Evolutionary conservation across 1,140 invertebrate species (phyloP).

Genomic region (Conopomorpha cramerella): DNA sequence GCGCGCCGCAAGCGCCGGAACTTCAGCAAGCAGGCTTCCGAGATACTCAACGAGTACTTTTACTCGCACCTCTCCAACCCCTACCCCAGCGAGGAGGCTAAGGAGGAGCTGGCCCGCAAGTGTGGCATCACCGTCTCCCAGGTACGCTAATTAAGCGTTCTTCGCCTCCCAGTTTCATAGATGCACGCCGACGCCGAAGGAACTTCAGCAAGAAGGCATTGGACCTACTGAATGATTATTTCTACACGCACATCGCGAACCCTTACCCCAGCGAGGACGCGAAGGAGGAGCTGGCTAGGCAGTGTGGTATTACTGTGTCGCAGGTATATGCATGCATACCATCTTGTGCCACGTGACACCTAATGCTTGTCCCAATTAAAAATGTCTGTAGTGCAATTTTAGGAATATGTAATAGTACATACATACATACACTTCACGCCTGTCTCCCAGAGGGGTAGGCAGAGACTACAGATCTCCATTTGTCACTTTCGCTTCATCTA

Average conservation of each 20-base stretch:
- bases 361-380: too few relatives aligned
- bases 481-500: too few relatives aligned
- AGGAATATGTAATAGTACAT: too few relatives aligned
- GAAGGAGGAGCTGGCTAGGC: not conserved
- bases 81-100: conserved; percentile 99
- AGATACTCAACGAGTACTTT: conserved; percentile 99
- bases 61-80: conserved; percentile 99
- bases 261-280: conserved; percentile 1
- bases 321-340: too few relatives aligned
- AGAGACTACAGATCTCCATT: too few relatives aligned
- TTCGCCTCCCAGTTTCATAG: not conserved
- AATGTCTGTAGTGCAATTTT: too few relatives aligned
- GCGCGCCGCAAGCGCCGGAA: conserved; percentile 98
- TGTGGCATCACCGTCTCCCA: conserved; percentile 94
- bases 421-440: too few relatives aligned
- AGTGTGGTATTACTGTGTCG: conserved; percentile 1
- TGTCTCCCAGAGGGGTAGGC: too few relatives aligned
- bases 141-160: conserved; percentile 18
- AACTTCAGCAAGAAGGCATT: conserved; percentile 1
- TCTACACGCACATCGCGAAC: not conserved
- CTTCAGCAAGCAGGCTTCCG: conserved; percentile 99
- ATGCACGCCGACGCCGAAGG: not conserved
- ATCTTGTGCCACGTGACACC: too few relatives aligned
- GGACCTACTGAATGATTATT: conserved; percentile 1
- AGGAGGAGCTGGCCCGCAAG: conserved; percentile 99